These are phyloP conservation scores for Glyphotaelius pellucidus DNA, from an alignment of 2,888 invertebrate genomes.

Conservation along the genomic window DNA sequence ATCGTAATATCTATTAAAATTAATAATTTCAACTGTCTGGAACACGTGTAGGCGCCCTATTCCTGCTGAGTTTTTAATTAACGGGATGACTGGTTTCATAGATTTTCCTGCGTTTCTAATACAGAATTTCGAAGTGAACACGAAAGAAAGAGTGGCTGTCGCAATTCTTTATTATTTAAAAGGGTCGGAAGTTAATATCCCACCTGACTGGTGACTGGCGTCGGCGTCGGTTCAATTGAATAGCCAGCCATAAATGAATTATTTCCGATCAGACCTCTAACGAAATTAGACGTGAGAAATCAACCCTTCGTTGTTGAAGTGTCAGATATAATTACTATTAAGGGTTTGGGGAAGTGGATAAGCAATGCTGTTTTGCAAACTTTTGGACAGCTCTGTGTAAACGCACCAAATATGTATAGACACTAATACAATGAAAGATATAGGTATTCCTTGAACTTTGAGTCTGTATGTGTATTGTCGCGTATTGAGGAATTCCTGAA, in stretches of 20 bases:
- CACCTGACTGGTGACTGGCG: neutral
- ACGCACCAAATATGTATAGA: neutral
- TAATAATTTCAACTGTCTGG: too few relatives aligned
- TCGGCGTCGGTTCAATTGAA: neutral
- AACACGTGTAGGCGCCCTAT: too few relatives aligned
- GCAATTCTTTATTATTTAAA: neutral
- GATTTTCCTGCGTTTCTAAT: neutral
- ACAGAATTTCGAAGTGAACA: neutral
- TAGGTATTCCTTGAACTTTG: too few relatives aligned
- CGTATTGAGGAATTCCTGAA: too few relatives aligned
- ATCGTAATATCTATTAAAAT: too few relatives aligned
- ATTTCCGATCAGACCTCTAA: conserved; percentile 13
- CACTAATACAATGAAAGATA: too few relatives aligned
- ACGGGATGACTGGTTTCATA: neutral
- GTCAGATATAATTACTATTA: neutral
- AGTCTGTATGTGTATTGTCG: too few relatives aligned
- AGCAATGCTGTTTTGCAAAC: too few relatives aligned
- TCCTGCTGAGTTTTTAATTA: neutral
- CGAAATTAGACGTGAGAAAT: conserved; percentile 5
- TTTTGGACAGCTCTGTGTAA: neutral
- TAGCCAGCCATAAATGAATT: conserved; percentile 14
- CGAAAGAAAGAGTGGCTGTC: neutral
- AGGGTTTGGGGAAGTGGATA: neutral
- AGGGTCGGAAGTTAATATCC: conserved; percentile 10
- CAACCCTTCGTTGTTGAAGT: neutral